Evolutionary conservation across 2,113 vertebrate species (phyloP).

Genomic region (Hassar affinis): DNA sequence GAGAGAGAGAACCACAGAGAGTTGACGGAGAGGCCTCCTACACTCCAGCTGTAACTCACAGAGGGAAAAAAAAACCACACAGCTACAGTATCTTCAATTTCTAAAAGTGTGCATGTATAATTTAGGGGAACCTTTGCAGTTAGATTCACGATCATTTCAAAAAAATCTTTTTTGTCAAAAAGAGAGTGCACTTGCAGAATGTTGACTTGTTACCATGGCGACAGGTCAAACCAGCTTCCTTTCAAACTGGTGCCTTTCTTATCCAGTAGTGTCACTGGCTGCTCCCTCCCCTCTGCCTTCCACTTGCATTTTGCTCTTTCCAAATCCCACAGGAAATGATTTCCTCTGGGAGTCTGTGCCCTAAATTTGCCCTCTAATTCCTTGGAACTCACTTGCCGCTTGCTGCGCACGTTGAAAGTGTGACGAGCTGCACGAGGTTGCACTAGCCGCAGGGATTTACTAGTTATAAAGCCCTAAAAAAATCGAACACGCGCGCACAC

Average conservation of each 20-base stretch:
- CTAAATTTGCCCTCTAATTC: constrained; percentile 19
- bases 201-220: constrained; percentile 23
- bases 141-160: neutral
- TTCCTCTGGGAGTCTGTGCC: constrained; percentile 32
- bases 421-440: neutral
- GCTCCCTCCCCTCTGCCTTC: neutral
- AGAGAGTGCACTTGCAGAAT: neutral
- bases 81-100: neutral
- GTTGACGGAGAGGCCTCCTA: constrained; percentile 42
- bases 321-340: neutral
- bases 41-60: constrained; percentile 28
- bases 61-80: constrained; percentile 14
- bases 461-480: neutral
- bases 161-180: neutral
- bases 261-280: neutral
- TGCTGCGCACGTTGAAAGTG: neutral
- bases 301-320: neutral
- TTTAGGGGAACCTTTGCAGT: neutral
- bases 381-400: neutral
- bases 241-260: neutral
- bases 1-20: constrained; percentile 39
- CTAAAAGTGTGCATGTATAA: neutral
- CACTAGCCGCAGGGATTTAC: constrained; percentile 3
- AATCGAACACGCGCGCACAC: constrained; percentile 1
- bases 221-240: neutral